Conservation (phyloP, 2,797 vertebrate species). For the Pseudopleuronectes americanus region DNA sequence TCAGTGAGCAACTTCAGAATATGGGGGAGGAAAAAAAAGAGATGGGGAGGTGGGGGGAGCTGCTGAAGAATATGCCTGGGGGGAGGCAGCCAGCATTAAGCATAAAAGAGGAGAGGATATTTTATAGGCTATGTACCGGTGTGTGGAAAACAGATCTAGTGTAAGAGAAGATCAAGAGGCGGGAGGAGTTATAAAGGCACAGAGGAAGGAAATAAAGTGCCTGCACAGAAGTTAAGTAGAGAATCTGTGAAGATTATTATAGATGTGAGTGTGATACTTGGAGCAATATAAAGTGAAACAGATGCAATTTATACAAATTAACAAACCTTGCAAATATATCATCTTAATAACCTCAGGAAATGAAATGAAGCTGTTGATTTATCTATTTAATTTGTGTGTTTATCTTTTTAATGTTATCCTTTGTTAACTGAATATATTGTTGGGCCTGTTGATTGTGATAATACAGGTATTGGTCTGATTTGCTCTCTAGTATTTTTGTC, state of each 20-base stretch:
- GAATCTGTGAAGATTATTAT: not conserved
- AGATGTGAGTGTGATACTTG: not conserved
- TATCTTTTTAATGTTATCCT: too few species aligned
- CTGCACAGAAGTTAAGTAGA: not conserved
- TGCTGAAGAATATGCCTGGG: slow-evolving; percentile 40
- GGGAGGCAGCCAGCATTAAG: slow-evolving; percentile 36
- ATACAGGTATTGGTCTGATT: too few species aligned
- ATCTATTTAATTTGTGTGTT: too few species aligned
- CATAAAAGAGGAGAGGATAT: slow-evolving; percentile 40
- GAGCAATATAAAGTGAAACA: not conserved
- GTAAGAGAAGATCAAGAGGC: slow-evolving; percentile 10
- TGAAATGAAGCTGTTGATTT: too few species aligned
- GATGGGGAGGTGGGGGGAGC: too few species aligned
- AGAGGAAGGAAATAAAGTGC: not conserved
- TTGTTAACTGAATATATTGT: too few species aligned
- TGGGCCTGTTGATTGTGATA: too few species aligned
- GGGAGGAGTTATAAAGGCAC: slow-evolving; percentile 6
- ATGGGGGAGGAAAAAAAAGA: slow-evolving; percentile 18
- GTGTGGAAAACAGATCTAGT: slow-evolving; percentile 38
- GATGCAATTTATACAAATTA: not conserved
- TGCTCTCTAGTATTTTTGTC: too few species aligned
- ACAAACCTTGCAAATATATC: not conserved
- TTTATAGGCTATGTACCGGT: slow-evolving; percentile 29
- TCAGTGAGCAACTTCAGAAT: slow-evolving; percentile 43
- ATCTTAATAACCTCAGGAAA: not conserved